phyloP scores from a whole-genome alignment of 1,140 invertebrate species.

The Calliphora vicina region DNA sequence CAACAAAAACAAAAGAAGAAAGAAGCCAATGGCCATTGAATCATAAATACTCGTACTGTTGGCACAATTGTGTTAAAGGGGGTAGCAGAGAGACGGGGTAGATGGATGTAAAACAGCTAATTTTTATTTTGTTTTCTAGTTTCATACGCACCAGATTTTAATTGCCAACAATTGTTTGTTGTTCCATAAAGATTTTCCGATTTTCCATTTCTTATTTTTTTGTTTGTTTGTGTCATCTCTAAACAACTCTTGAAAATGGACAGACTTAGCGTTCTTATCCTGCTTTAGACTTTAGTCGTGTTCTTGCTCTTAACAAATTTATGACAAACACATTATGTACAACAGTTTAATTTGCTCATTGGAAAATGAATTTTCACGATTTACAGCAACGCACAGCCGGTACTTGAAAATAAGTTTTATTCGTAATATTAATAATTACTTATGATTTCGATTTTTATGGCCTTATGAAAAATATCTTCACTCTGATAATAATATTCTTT shows the following conservation, averaged over 20 bases:
- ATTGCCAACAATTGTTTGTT: slow-evolving; percentile 60
- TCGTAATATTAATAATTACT: slow-evolving; percentile 41
- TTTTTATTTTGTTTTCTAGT: background rate
- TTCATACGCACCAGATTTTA: slow-evolving; percentile 49
- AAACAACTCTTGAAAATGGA: background rate
- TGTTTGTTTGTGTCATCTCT: background rate
- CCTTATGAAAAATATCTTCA: background rate
- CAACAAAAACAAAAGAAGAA: background rate
- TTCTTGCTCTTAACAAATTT: background rate
- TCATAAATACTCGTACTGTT: background rate
- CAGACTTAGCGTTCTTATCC: background rate
- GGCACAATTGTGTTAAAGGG: background rate
- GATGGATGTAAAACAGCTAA: background rate
- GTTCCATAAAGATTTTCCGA: too few species aligned
- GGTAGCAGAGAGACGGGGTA: background rate
- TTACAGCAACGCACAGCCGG: background rate
- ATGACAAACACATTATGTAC: background rate
- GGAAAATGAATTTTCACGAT: background rate
- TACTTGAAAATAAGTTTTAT: background rate
- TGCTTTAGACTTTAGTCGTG: background rate
- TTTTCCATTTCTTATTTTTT: too few species aligned
- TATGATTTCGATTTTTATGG: slow-evolving; percentile 36
- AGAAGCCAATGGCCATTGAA: slow-evolving; percentile 3
- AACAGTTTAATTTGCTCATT: background rate
- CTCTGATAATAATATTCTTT: background rate